A percentile compares a stretch with the other conserved stretches of the same genome.
Evolutionary conservation across 2,797 vertebrate species (phyloP).

Genomic region (Amblyraja radiata): DNA sequence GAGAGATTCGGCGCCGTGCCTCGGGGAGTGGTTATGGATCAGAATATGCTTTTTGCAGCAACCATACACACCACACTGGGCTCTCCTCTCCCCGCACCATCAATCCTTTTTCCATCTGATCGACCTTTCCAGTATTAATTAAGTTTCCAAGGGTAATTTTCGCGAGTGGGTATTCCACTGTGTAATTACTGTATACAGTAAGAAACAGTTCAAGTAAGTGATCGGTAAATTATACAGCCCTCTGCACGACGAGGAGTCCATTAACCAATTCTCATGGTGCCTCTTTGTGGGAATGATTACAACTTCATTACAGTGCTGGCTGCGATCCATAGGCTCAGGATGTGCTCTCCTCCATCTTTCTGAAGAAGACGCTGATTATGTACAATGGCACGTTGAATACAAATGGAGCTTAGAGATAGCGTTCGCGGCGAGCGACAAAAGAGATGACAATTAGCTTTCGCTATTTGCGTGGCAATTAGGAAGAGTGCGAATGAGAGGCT

Average conservation of each 20-base stretch:
- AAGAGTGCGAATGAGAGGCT: conserved; percentile 32
- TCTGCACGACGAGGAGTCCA: conserved; percentile 40
- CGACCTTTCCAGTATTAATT: background rate
- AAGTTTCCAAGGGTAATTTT: background rate
- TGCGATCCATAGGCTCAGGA: background rate
- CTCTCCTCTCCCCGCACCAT: background rate
- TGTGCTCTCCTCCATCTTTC: conserved; percentile 10
- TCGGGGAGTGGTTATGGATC: background rate
- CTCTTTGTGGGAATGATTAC: conserved; percentile 41
- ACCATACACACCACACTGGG: background rate
- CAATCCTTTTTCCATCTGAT: conserved; percentile 23
- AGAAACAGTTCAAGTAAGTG: conserved; percentile 1
- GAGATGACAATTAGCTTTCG: conserved; percentile 40
- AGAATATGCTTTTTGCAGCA: background rate
- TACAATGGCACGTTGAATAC: background rate
- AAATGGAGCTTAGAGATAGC: background rate
- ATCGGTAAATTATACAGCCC: conserved; percentile 37
- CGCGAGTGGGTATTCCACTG: background rate
- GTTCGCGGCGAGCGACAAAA: background rate
- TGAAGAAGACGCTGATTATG: background rate
- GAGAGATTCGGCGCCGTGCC: background rate
- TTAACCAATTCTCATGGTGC: conserved; percentile 39
- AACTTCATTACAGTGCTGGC: conserved; percentile 40
- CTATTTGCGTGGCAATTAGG: conserved; percentile 16
- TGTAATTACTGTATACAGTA: background rate